phyloP scores from a whole-genome alignment of 2,888 invertebrate genomes.

The Pandemis cinnamomeana region DNA sequence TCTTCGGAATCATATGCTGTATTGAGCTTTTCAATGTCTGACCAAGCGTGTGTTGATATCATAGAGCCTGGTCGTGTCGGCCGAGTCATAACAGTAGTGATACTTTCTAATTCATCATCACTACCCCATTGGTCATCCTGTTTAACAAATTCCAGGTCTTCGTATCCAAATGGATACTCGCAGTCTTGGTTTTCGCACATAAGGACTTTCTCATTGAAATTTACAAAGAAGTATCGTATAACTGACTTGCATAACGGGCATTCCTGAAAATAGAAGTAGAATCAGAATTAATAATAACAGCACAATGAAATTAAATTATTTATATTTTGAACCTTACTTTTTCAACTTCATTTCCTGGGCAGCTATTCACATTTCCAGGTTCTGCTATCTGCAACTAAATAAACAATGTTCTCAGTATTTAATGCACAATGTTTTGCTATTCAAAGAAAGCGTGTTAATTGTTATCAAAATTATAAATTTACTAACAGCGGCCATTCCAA shows the following conservation, averaged over 20 bases:
- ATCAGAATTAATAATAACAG: too few species aligned
- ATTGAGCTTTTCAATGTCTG: slow-evolving; percentile 57
- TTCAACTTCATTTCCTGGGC: slow-evolving; percentile 22
- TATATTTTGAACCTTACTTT: slow-evolving; percentile 12
- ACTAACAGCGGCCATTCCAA: slow-evolving; percentile 16
- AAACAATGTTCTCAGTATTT: not conserved
- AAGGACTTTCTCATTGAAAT: slow-evolving; percentile 62
- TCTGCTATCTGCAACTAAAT: slow-evolving; percentile 11
- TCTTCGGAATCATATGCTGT: slow-evolving; percentile 54
- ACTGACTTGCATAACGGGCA: slow-evolving; percentile 66
- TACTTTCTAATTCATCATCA: slow-evolving; percentile 49
- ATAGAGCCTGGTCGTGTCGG: slow-evolving; percentile 49
- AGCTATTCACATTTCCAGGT: slow-evolving; percentile 1
- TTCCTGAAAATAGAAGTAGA: slow-evolving; percentile 53
- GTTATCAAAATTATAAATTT: not conserved
- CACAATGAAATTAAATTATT: not conserved
- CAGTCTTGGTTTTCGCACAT: slow-evolving; percentile 71
- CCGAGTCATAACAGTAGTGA: slow-evolving; percentile 38
- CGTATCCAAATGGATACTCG: slow-evolving; percentile 67
- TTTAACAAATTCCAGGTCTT: slow-evolving; percentile 58
- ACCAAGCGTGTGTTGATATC: slow-evolving; percentile 55
- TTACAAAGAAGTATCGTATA: slow-evolving; percentile 60
- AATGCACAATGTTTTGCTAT: too few species aligned
- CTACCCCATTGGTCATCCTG: slow-evolving; percentile 50
- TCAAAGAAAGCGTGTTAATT: not conserved